These are phyloP conservation scores for Numenius arquata DNA, from an alignment of 2,113 vertebrate genomes.

Conservation along the genomic window DNA sequence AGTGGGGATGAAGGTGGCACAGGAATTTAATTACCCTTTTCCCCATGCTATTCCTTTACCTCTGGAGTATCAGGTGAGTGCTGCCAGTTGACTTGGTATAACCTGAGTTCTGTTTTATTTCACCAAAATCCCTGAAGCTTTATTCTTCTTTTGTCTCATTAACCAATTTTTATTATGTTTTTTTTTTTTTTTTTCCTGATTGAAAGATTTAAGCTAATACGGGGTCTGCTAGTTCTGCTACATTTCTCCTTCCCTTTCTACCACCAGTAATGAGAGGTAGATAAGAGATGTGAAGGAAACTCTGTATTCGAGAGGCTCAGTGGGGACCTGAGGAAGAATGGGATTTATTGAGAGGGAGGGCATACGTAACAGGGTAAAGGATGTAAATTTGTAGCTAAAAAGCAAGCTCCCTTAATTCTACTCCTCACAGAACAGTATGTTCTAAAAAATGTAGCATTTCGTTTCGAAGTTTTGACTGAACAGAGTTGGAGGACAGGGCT, in stretches of 20 bases:
- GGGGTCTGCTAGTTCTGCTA: background rate
- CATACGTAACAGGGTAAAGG: background rate
- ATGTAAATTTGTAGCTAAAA: background rate
- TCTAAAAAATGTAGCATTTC: background rate
- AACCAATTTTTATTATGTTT: background rate
- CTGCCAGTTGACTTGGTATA: background rate
- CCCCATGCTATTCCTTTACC: background rate
- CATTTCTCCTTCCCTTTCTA: background rate
- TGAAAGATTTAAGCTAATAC: background rate
- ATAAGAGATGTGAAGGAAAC: background rate
- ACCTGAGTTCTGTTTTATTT: conserved; percentile 20
- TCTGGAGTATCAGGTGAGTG: background rate
- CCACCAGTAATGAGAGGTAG: background rate
- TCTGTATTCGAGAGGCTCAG: background rate
- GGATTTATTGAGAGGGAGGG: background rate
- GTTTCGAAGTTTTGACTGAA: background rate
- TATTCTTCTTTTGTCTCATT: background rate
- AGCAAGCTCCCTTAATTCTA: background rate
- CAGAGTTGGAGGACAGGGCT: background rate
- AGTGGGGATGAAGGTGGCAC: background rate
- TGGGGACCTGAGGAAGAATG: background rate
- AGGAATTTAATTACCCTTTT: background rate
- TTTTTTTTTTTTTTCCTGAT: accelerated
- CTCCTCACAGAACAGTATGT: background rate
- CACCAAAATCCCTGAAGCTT: conserved; percentile 47